Base-by-base conservation (phyloP, 2,888 invertebrate genomes). In the Exocentrus adspersus region DNA sequence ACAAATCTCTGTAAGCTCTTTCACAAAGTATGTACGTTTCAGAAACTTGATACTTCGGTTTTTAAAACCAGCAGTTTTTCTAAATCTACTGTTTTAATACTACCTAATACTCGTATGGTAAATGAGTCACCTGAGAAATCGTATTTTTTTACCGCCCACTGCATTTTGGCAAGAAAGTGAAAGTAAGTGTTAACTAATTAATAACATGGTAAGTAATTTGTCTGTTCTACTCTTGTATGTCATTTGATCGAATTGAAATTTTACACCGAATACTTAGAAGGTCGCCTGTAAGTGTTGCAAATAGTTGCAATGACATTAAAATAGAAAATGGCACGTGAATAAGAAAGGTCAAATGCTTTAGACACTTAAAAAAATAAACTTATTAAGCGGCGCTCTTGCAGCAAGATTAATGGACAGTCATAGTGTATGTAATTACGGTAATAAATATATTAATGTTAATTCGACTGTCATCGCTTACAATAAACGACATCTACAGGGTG, bases 261-360 rank as follows among this genome's bases (percentile, higher is more conserved):
- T 37, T 37, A 37, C 37, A 12, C 37, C 14, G n/a, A 12, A 37
- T 37, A 37, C 5, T 12, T n/a, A 37, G 37, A 37, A 37, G 37
- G 37, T 10, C 12, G 37, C n/a, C 14, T 14, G 37, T n/a, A n/a
- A n/a, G 14, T 9, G 37, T 37, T 10, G n/a, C 37, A 37, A 37
- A 12, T 14, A 37, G 37, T 37, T 37, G 37, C 37, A 37, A 37
- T 37, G 14, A 37, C 37, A 37, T 37, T 37, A 37, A 37, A 37
- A 12, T 37, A 37, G 37, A 37, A 37, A 37, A 37, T 37, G 37
- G 37, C 37, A 37, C 37, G 37, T 37, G 37, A 37, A n/a, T 14
- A 37, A n/a, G 37, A n/a, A 37, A 37, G 37, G 37, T 37, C 37
- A 37, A 37, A 37, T n/a, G 37, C 37, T 37, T 37, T 37, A 37